A percentile compares a stretch with the other conserved stretches of the same genome.
Conservation (phyloP, 1,140 invertebrate genomes). For the Dolichoris vasculosae region DNA sequence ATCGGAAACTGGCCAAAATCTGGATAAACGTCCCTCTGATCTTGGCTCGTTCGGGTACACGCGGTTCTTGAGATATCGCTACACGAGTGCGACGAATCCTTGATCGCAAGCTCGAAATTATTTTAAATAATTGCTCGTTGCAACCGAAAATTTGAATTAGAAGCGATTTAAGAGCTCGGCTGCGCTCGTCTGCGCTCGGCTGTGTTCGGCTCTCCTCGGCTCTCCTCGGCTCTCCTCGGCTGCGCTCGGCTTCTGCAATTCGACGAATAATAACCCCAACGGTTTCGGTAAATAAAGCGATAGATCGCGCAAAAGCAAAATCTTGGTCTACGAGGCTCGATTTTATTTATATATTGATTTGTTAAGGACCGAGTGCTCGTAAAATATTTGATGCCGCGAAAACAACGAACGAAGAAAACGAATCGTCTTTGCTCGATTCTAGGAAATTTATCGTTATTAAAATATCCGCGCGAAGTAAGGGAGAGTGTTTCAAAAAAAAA, state of each 20-base stretch:
- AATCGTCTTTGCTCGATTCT: no score
- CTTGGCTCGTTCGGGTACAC: not conserved
- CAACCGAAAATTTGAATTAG: not conserved
- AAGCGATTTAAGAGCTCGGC: no score
- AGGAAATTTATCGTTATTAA: no score
- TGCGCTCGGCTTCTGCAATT: not conserved
- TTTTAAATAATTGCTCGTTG: not conserved
- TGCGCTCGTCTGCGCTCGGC: no score
- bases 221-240: no score
- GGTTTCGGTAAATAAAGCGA: not conserved
- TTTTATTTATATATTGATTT: not conserved
- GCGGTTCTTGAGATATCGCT: not conserved
- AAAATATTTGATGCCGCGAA: no score
- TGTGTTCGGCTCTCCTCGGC: no score
- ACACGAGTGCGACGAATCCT: not conserved
- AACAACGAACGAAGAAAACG: no score
- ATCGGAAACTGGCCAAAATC: not conserved
- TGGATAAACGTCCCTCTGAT: constrained; percentile 9
- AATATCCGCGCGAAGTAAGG: no score
- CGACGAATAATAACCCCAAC: not conserved
- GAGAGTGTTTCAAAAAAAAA: no score
- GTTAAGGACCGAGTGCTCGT: not conserved
- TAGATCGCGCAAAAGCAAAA: not conserved
- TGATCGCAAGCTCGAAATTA: not conserved
- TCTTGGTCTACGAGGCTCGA: not conserved